Percentiles rank a stretch among this genome's conserved stretches.
Conservation (phyloP, 2,113 vertebrate genomes). For the Dicaeum eximium region DNA sequence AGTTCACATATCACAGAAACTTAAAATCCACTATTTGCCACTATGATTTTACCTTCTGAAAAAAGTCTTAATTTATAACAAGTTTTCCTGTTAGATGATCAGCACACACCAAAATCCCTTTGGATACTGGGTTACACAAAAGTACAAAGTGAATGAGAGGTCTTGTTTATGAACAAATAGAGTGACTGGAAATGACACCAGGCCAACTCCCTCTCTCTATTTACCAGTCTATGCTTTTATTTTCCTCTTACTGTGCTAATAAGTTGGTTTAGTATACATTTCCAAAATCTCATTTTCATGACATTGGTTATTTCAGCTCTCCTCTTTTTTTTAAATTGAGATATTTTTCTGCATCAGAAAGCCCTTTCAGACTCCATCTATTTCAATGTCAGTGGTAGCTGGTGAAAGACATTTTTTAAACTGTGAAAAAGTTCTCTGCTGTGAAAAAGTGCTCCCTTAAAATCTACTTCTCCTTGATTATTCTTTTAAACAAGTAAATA, state of each 20-base stretch:
- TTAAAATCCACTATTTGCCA: background rate
- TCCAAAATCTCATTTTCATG: background rate
- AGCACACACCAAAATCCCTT: accelerated
- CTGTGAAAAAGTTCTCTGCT: background rate
- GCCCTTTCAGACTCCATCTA: background rate
- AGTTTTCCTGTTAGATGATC: background rate
- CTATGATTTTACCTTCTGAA: background rate
- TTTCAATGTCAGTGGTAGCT: background rate
- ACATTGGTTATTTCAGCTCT: background rate
- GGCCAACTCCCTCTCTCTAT: background rate
- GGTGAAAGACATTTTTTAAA: background rate
- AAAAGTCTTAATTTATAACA: background rate
- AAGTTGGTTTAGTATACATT: background rate
- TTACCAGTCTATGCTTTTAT: background rate
- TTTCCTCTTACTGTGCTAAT: background rate
- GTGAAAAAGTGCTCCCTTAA: background rate
- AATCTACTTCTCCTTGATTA: background rate
- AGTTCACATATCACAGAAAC: background rate
- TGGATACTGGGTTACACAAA: background rate
- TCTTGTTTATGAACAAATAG: background rate
- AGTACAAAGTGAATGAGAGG: background rate
- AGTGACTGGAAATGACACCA: background rate
- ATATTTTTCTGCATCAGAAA: background rate
- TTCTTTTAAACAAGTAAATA: background rate
- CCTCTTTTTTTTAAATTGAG: background rate